Conservation (phyloP, 2,113 vertebrate genomes). For the Chamaea fasciata region DNA sequence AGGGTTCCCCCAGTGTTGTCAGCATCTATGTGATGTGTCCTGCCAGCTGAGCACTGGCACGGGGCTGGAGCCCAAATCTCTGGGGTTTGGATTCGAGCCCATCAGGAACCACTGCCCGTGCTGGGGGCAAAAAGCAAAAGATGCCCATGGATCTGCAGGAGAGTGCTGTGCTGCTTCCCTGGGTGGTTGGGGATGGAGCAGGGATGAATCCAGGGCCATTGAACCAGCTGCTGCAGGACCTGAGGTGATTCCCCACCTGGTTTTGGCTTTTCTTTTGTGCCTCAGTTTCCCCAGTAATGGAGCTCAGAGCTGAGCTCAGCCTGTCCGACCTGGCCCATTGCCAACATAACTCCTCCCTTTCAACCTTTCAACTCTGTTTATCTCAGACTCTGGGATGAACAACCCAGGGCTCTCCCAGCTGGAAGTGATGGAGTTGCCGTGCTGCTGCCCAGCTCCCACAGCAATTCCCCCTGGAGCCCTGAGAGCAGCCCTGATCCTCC, state of each 20-base stretch:
- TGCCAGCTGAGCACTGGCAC: rapidly evolving
- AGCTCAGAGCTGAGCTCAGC: neutral
- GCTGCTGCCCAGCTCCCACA: neutral
- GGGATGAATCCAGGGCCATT: neutral
- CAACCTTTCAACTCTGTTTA: neutral
- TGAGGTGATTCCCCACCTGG: neutral
- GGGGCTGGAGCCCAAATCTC: neutral
- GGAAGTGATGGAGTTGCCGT: rapidly evolving
- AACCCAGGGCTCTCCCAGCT: neutral
- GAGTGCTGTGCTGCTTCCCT: neutral
- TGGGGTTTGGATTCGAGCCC: neutral
- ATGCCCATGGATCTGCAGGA: neutral
- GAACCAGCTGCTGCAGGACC: neutral
- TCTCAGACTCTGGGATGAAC: neutral
- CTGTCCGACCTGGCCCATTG: rapidly evolving
- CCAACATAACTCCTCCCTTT: neutral
- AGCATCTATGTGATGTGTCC: rapidly evolving
- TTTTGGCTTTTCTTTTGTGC: neutral
- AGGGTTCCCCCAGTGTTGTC: neutral
- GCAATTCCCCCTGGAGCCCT: neutral
- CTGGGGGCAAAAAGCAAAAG: neutral
- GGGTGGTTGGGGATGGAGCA: rapidly evolving
- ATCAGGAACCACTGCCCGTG: rapidly evolving
- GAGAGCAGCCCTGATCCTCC: neutral
- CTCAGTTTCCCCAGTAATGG: neutral